These are phyloP conservation scores for Triplophysa yarkandensis DNA, from an alignment of 2,797 vertebrate species.

Conservation along the genomic window DNA sequence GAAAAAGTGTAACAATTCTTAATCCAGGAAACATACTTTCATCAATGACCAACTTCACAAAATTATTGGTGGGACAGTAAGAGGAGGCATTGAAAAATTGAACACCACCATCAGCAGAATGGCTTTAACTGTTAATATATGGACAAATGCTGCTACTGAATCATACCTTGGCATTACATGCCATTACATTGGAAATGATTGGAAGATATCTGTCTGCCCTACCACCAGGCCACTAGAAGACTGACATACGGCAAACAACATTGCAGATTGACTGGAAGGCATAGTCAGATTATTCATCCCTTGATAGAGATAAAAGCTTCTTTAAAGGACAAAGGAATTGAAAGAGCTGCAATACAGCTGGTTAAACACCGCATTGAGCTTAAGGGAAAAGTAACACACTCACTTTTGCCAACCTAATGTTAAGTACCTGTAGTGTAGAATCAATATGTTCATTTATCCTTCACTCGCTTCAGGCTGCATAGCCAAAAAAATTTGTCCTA, in stretches of 20 bases:
- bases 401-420: no score
- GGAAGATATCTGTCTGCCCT: constrained; percentile 9
- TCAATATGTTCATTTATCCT: no score
- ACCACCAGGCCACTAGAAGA: not conserved
- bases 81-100: not conserved
- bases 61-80: no score
- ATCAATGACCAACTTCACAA: no score
- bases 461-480: no score
- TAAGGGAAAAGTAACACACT: no score
- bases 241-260: not conserved
- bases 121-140: constrained; percentile 11
- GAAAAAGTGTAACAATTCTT: not conserved
- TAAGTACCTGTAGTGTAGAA: no score
- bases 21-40: not conserved
- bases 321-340: no score
- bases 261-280: not conserved
- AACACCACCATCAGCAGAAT: not conserved
- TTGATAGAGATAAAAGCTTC: not conserved
- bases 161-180: not conserved
- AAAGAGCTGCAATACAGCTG: no score
- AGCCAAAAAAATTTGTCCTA: no score
- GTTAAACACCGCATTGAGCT: no score
- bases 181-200: not conserved
- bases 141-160: constrained; percentile 14
- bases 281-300: constrained; percentile 1